Base-by-base conservation (phyloP, 1,140 invertebrate species). In the Anadara kagoshimensis region DNA sequence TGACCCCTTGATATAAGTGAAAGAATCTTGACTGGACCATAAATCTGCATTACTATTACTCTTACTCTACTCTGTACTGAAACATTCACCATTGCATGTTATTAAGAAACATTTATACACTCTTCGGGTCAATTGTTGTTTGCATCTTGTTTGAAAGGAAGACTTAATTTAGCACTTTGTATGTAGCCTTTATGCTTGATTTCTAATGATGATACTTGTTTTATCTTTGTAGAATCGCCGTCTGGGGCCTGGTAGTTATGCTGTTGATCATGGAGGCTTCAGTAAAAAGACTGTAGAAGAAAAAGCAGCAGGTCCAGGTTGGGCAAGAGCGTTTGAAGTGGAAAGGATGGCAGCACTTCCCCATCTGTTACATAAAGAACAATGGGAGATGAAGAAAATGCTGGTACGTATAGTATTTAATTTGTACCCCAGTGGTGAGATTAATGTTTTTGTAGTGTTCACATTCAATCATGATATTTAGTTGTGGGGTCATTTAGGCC, bases 301-400 rank as follows among this genome's bases (percentile, higher is more conserved):
- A 41, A 76, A 76, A 57, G 68, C 85, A 1, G 62, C 71, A 20
- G 85, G 86, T 3, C 84, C 86, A 24, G 87, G 86, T 5, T 88
- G 87, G 87, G 69, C 85, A 5, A 71, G 84, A 29, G 81, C 81
- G n/a, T 79, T 85, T 62, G 85, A 87, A 64, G 79, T 86, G 66
- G 78, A 85, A 68, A 75, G 79, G 61, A 78, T 86, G 69, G 84
- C 86, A 10, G 83, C 85, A 12, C 65, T 86, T 62, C 87, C 87
- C 12, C 86, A 87, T 76, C 78, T 88, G 0, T 74, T 88, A 14
- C 80, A 86, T 72, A 86, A 87, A 79, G 86, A 88, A 58, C 85
- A 88, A 59, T 88, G 86, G 87, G 83, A 86, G 74, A 41, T 80
- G 47, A 85, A 86, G 56, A 77, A 78, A 49, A 63, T 84, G 58